A percentile compares a stretch with the other conserved stretches of the same genome.
phyloP scores from a whole-genome alignment of 92 coral and sea anemone genomes.

The Muricea muricata region DNA sequence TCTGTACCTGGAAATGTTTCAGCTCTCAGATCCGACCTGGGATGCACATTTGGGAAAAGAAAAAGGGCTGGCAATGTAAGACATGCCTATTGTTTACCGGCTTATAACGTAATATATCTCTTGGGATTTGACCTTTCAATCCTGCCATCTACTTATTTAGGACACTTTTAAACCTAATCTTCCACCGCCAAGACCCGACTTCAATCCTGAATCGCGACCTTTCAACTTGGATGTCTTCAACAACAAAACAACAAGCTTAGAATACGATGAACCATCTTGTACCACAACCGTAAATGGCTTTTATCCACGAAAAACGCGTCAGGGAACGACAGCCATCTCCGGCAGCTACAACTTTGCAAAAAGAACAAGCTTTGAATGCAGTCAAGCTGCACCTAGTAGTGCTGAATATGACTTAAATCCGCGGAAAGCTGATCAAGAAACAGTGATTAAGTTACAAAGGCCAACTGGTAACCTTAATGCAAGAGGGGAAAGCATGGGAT shows the following conservation, averaged over 20 bases:
- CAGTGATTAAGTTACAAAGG: background rate
- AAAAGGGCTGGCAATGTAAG: constrained; percentile 16
- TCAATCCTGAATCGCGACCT: background rate
- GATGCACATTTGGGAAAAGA: background rate
- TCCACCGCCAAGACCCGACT: background rate
- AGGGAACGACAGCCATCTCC: background rate
- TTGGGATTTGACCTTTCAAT: background rate
- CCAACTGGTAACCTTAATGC: background rate
- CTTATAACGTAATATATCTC: background rate
- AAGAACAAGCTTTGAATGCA: background rate
- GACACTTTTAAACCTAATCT: constrained; percentile 10
- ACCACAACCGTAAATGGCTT: background rate
- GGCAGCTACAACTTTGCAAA: background rate
- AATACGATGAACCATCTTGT: background rate
- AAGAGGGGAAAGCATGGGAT: background rate
- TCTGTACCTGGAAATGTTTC: too few species aligned
- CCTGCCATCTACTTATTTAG: background rate
- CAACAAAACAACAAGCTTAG: background rate
- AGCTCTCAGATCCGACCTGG: background rate
- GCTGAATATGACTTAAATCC: background rate
- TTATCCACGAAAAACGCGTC: background rate
- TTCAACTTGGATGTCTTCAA: background rate
- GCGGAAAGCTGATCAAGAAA: background rate
- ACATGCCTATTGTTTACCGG: background rate
- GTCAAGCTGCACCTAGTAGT: background rate